Evolutionary conservation across 2,888 invertebrate genomes (phyloP).

Genomic region (Melanargia galathea): DNA sequence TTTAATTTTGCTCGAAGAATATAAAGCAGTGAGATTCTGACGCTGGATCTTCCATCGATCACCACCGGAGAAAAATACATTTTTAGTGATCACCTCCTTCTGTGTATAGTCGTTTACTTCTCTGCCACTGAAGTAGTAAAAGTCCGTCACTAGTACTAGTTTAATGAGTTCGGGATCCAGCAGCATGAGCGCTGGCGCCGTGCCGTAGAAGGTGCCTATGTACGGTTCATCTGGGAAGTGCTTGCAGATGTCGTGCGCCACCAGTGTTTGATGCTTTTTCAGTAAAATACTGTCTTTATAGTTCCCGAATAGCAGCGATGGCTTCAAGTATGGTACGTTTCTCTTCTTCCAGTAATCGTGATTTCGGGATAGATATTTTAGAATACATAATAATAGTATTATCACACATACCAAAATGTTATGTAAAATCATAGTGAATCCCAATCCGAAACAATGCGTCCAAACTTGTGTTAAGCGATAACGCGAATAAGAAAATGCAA

Average conservation of each 20-base stretch:
- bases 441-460: background rate
- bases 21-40: background rate
- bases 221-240: constrained; percentile 55
- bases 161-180: constrained; percentile 61
- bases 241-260: constrained; percentile 51
- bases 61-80: background rate
- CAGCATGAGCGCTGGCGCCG: constrained; percentile 60
- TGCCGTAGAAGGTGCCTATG: constrained; percentile 63
- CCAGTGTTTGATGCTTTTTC: constrained; percentile 47
- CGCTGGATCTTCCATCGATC: background rate
- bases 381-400: background rate
- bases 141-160: constrained; percentile 40
- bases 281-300: constrained; percentile 53
- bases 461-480: background rate
- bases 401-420: background rate
- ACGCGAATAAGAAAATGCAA: too few relatives aligned
- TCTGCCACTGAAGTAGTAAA: constrained; percentile 4
- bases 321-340: constrained; percentile 51
- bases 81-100: background rate
- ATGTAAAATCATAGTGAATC: background rate
- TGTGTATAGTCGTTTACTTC: background rate
- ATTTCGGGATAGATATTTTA: constrained; percentile 25
- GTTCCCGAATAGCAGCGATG: constrained; percentile 59
- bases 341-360: constrained; percentile 57
- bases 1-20: background rate